phyloP scores from a whole-genome alignment of 2,113 vertebrate genomes.

The Pavo muticus region DNA sequence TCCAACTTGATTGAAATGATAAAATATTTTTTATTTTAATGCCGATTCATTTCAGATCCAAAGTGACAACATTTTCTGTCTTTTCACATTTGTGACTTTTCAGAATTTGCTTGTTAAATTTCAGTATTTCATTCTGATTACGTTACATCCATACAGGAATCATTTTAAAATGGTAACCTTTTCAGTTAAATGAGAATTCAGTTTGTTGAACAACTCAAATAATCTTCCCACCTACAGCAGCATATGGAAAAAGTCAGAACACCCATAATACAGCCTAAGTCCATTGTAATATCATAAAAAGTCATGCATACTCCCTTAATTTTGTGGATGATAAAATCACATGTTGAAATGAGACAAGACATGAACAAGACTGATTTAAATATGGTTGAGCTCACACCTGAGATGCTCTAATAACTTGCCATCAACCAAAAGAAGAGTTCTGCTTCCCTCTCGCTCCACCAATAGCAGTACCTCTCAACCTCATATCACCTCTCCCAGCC shows the following conservation, averaged over 20 bases:
- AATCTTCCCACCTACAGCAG: not conserved
- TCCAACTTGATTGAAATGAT: not conserved
- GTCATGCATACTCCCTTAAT: not conserved
- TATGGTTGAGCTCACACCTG: not conserved
- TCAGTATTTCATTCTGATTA: not conserved
- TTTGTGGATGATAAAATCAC: not conserved
- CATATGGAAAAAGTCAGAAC: not conserved
- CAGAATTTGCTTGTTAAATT: not conserved
- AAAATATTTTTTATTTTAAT: not conserved
- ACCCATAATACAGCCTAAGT: not conserved
- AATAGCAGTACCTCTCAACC: accelerated
- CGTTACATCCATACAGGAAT: not conserved
- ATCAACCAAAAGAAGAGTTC: not conserved
- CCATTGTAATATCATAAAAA: not conserved
- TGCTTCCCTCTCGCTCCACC: not conserved
- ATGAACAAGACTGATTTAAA: not conserved
- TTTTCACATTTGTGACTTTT: not conserved
- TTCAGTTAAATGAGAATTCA: not conserved
- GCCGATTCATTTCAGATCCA: not conserved
- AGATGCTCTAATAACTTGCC: not conserved
- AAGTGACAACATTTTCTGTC: not conserved
- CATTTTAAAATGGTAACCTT: not conserved
- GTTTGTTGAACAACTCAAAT: not conserved
- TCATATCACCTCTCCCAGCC: not conserved
- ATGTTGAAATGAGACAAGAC: not conserved